Base-by-base conservation (phyloP, 2,888 invertebrate species). In the Orthosia gracilis region DNA sequence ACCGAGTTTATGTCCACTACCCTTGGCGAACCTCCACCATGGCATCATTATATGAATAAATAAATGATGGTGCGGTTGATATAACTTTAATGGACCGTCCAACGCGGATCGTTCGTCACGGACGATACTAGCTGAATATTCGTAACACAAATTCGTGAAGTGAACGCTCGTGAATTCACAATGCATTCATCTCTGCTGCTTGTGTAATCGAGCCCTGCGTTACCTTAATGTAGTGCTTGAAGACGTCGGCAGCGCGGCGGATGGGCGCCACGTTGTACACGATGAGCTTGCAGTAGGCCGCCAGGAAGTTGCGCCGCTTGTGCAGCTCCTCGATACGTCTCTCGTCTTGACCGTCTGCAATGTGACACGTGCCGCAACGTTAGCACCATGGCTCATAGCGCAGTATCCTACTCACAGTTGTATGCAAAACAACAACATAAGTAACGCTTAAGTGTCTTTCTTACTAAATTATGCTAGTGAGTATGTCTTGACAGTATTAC, bases 221-320 rank as follows among this genome's bases (percentile, higher is more conserved):
- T 76, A 98, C 98, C 97, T 99, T 99, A 77, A 99, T 99, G 94
- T 99, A 99, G 93, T 99, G 99, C 93, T 99, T 99, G 95, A 99
- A 99, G 74, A 99, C 98, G 92, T 99, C 98, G 0, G 99, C 98
- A 18, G 99, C 99, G 87, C 98, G 97, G 91, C 98, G 98, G 2
- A 99, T 98, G 47, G 99, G 99, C 94, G 99, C 97, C 86, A 99
- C 98, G 93, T 99, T 99, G 97, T 99, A 99, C 69, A 99, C 99
- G 88, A 99, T 98, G 65, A 99, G 97, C 96, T 99, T 99, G 96
- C 99, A 99, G 95, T 99, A 99, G 26, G 99, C 98, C 1, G 99
- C 99, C 81, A 99, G 97, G 94, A 99, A 99, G 94, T 99, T 99
- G 85, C 99, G 97, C 75, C 99, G 97, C 94, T 99, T 99, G 96